Base-by-base conservation (phyloP, 2,888 invertebrate genomes). In the Heliconius ismenius region DNA sequence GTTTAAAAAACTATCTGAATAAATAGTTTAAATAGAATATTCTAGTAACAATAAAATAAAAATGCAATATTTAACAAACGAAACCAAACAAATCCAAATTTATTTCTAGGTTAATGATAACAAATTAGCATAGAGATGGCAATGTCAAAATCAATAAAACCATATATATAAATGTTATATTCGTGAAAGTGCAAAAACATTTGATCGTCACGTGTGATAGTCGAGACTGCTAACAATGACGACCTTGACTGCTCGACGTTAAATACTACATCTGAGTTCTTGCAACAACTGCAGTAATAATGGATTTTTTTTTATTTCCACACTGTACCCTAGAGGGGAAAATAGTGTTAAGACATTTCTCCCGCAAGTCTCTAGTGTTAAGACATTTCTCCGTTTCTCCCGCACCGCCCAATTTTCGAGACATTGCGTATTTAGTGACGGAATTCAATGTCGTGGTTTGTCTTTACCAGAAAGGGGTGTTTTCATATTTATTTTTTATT, bases 181-280 rank as follows among this genome's bases (percentile, higher is more conserved):
- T 83, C 86, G 86, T 87, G 87, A 87, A 90, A 89, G 88, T 86
- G 83, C 83, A 86, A 82, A 77, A 81, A 76, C 78, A 78, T 81
- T 75, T 82, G 84, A 86, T 84, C 83, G 83, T 88, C 86, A 87
- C 87, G 88, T 88, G 83, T 84, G 89, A 89, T 90, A 87, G 83
- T 84, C 83, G 81, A 89, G 84, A 90, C 89, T 85, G 83, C 81
- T 89, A 84, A 90, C 89, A 89, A 89, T 89, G 84, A 81, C 84
- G 88, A 86, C 90, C 90, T 89, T 89, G 87, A 83, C 81, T 81
- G 84, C 84, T 85, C 85, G 84, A 87, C 85, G 84, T 74, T 80
- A 76, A 86, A 86, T 86, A 88, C 81, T 83, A 82, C 2, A 13
- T 84, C n/a, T 36, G n/a, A 39, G 36, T 67, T 84, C 83, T 83